Evolutionary conservation across 1,140 invertebrate species (phyloP), one percentile per base, ranked within the genome.

Genomic region (Zaprionus taronus): DNA sequence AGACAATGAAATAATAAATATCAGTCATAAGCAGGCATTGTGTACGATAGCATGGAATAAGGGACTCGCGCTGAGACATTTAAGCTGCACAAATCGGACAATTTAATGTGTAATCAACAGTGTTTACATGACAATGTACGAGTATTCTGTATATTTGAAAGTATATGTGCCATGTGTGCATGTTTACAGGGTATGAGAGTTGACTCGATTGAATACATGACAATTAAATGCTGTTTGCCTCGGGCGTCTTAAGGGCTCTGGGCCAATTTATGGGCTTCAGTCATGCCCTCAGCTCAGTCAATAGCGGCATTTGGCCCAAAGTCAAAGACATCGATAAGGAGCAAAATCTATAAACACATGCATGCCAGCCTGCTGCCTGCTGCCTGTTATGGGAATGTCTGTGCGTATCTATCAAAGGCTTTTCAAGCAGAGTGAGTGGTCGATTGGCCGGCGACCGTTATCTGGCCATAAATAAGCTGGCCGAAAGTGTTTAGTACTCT

Each of bases 381-480:
- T 20, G 24, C 41, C 41, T 47, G 6, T n/a, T 5, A 36, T 20
- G 36, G 15, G 26, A 67, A 51, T 51, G 20, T 14, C 47, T 57
- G 15, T 58, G n/a, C 5, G 9, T 58, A 58, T 20, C 55, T 57
- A 47, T 67, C 36, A 44, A 44, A 38, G 51, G 53, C 63, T 28
- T 65, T 65, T 26, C 31, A 5, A 11, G 17, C 17, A 11, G 44
- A 41, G 22, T 62, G 65, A 15, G 38, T 56, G 44, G 53, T 60
- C 51, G 49, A 63, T 70, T 78, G 65, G 14, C 76, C 41, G 66
- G 36, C 72, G 55, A 66, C 72, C 71, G 80, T 87, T 86, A 87
- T 86, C 83, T 65, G 72, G 20, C 47, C 72, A 79, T 81, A 69
- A 85, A 86, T 81, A 66, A 67, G 74, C 66, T 31, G 31, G 64